Base-by-base conservation (phyloP, 2,113 vertebrate species). In the Ornithorhynchus anatinus region DNA sequence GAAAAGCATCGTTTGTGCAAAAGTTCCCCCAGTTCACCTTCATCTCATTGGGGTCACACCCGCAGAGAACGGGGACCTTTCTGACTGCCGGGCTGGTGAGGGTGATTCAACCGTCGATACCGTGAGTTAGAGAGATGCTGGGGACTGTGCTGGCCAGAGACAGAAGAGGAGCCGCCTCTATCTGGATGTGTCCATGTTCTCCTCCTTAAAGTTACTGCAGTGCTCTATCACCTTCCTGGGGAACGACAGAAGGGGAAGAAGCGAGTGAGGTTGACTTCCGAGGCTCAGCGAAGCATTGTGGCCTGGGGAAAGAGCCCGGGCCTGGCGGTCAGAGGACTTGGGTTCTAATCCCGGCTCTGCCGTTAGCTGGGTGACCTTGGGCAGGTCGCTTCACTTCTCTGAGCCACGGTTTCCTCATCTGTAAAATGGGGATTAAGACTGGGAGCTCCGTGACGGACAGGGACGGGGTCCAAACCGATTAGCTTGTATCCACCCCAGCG, bases 151-250 rank as follows among this genome's bases (percentile, higher is more conserved):
- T 84, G 86, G 82, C 85, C 89, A 81, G 87, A 89, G 79, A 75
- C 84, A 35, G 80, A 68, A 63, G 77, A 66, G 19, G 60, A 50
- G 69, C 1, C 43, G 81, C 82, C 89, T 96, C 95, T 91, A 96
- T 95, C 94, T 96, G 80, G 95, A 96, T 7, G 96, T 97, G 86
- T 99, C 97, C 97, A 99, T 99, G 76, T 95, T 96, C 87, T 97
- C 96, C 69, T 99, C 96, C 90, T 95, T 97, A 91, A 97, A 99
- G 92, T 89, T 97, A 87, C 95, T 93, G 91, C 97, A 99, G 79
- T 96, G 96, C 80, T 96, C 96, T 86, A 96, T 97, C 72, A 99
- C 97, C 91, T 97, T 98, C 84, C 97, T 99, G 91, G 20, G 79
- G 80, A n/a, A 79, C 71, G 83, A 75, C 53, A 74, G 43, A 75